Percentiles rank a stretch among this genome's conserved stretches.
Conservation (phyloP, 2,797 vertebrate species). For the Falco concolor region DNA sequence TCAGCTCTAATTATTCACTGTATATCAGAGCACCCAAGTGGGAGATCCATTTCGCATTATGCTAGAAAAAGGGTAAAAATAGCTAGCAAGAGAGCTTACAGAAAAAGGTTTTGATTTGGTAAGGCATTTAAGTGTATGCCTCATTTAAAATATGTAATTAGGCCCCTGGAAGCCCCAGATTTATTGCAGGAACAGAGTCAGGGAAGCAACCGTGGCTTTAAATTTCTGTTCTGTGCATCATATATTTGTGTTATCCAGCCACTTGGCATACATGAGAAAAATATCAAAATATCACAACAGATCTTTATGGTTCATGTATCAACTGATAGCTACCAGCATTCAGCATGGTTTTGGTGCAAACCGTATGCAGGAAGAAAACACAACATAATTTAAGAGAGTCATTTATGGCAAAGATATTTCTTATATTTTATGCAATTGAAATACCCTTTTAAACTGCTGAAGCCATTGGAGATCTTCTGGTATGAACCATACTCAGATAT, state of each 20-base stretch:
- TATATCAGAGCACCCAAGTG: not conserved
- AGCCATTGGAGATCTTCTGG: not conserved
- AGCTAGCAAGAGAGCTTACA: not conserved
- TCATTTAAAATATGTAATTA: slow-evolving; percentile 45
- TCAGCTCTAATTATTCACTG: slow-evolving; percentile 36
- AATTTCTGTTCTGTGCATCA: not conserved
- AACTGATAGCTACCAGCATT: not conserved
- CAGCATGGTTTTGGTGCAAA: not conserved
- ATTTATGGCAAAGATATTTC: not conserved
- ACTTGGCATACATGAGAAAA: not conserved
- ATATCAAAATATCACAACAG: not conserved
- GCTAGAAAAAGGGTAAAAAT: slow-evolving; percentile 32
- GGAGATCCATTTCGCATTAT: slow-evolving; percentile 3
- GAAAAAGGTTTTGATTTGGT: slow-evolving; percentile 41
- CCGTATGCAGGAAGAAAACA: not conserved
- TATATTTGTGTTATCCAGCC: not conserved
- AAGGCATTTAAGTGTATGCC: slow-evolving; percentile 8
- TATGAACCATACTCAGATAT: not conserved
- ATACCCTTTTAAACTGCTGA: not conserved
- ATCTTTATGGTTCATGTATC: not conserved
- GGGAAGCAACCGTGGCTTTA: not conserved
- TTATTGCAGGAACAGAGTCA: not conserved
- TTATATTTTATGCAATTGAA: not conserved
- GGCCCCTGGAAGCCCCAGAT: not conserved
- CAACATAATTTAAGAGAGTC: not conserved